Evolutionary conservation across 37 sponge, comb jelly and placozoan genomes (phyloP), one percentile per base, ranked within the genome.

Genomic region (Cliona cf. orientalis): DNA sequence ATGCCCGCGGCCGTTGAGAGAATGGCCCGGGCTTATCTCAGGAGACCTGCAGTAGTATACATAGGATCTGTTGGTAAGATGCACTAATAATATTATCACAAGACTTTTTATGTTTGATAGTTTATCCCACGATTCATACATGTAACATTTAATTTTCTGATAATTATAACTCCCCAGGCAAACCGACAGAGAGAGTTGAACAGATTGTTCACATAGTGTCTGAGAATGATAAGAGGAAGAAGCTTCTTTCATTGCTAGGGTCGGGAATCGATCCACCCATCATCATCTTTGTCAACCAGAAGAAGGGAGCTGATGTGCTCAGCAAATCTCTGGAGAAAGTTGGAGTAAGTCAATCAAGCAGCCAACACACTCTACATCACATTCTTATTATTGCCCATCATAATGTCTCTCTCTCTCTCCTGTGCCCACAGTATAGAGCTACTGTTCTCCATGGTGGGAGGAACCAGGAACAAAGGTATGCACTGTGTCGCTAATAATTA

Each of bases 211-310:
- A 93, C 89, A 84, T 98, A 73, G 73, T 93, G 36, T 71, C 94
- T 34, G 92, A 98, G 43, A 72, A 37, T 33, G 87, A 89, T 42
- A 95, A 97, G 90, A 84, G 92, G 59, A 95, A 87, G 89, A 87
- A 84, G 74, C 69, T 98, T 58, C 46, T 89, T 43, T 42, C 82
- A 35, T 66, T 96, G 3, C 79, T 98, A 6, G 72, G 80, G 22
- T 90, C 81, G 72, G 93, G 91, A 2, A 73, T 93, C 31, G 99
- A 98, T 31, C 95, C 99, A 35, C 99, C 99, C 25, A 96, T 98
- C 42, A 98, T 98, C 46, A 89, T 98, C 37, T 98, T 98, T 76
- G 99, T 98, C 56, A 98, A 98, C 78, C 97, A 96, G 76, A 98
- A 98, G 91, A 98, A 98, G 46, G 98, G 96, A 28, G 94, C 94